phyloP scores from a whole-genome alignment of 2,797 vertebrate species.

The Typhlichthys subterraneus region DNA sequence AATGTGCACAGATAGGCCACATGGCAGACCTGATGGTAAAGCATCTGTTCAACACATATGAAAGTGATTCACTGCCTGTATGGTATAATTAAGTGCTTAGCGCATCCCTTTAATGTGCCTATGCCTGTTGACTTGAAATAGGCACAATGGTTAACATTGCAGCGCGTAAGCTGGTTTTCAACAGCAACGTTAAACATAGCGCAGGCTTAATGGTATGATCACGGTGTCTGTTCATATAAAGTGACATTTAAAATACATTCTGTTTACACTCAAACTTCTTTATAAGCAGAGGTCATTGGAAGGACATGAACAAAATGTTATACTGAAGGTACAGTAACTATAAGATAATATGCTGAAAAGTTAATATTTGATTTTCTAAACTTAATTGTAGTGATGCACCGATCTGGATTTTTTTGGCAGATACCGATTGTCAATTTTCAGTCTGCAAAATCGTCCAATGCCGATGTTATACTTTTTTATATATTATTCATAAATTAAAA shows the following conservation, averaged over 20 bases:
- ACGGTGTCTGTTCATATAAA: slow-evolving; percentile 13
- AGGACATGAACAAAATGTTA: slow-evolving; percentile 20
- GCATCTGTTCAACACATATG: slow-evolving; percentile 7
- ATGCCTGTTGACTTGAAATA: slow-evolving; percentile 29
- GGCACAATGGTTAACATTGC: slow-evolving; percentile 21
- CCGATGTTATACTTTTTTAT: too few relatives aligned
- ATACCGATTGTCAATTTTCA: too few relatives aligned
- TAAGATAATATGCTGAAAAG: too few relatives aligned
- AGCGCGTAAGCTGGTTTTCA: background rate
- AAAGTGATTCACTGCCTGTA: slow-evolving; percentile 31
- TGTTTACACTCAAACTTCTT: slow-evolving; percentile 28
- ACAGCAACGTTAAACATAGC: slow-evolving; percentile 6
- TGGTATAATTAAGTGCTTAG: slow-evolving; percentile 27
- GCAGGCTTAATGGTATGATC: slow-evolving; percentile 17
- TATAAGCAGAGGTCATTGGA: slow-evolving; percentile 17
- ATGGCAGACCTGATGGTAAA: slow-evolving; percentile 19
- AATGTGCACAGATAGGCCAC: slow-evolving; percentile 33
- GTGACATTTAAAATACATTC: slow-evolving; percentile 23
- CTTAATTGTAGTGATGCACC: too few relatives aligned
- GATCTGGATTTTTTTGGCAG: too few relatives aligned
- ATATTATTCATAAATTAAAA: too few relatives aligned
- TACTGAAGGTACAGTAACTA: slow-evolving; percentile 2
- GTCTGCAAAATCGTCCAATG: too few relatives aligned
- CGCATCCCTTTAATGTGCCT: slow-evolving; percentile 25
- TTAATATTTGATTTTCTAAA: too few relatives aligned